Percentiles rank a stretch among this genome's conserved stretches.
Evolutionary conservation across 2,888 invertebrate genomes (phyloP).

Genomic region (Drosophila seclusa): DNA sequence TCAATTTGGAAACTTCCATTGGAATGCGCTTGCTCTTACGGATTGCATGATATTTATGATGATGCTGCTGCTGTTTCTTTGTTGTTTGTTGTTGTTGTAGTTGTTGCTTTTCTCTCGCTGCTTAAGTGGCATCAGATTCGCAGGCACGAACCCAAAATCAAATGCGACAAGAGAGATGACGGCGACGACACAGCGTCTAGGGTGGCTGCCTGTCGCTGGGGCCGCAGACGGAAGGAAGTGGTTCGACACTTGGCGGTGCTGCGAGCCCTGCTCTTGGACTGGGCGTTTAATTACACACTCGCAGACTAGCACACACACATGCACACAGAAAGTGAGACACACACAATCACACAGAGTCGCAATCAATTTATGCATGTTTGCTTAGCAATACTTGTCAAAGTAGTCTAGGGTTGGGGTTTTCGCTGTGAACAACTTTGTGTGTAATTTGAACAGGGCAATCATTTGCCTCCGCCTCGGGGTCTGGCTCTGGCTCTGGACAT

Average conservation of each 20-base stretch:
- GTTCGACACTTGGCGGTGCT: conserved; percentile 22
- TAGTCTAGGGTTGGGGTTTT: conserved; percentile 69
- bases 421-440: conserved; percentile 66
- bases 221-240: conserved; percentile 71
- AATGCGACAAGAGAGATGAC: conserved; percentile 46
- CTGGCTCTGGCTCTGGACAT: conserved; percentile 2
- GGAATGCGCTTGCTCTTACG: conserved; percentile 22
- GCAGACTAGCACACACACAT: neutral
- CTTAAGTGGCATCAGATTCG: conserved; percentile 80
- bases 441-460: conserved; percentile 74
- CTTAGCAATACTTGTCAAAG: conserved; percentile 81
- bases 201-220: conserved; percentile 47
- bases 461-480: conserved; percentile 41
- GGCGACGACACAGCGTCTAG: conserved; percentile 75
- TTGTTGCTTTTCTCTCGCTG: conserved; percentile 37
- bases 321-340: conserved; percentile 14
- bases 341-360: conserved; percentile 19
- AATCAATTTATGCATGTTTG: conserved; percentile 78
- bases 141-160: conserved; percentile 77
- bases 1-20: conserved; percentile 22
- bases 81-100: conserved; percentile 23
- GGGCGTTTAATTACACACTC: conserved; percentile 50
- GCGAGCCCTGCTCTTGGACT: conserved; percentile 37
- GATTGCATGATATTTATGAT: conserved; percentile 61
- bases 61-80: conserved; percentile 42